Conservation (phyloP, 2,888 invertebrate species). For the Sinhomidia bicolor region DNA sequence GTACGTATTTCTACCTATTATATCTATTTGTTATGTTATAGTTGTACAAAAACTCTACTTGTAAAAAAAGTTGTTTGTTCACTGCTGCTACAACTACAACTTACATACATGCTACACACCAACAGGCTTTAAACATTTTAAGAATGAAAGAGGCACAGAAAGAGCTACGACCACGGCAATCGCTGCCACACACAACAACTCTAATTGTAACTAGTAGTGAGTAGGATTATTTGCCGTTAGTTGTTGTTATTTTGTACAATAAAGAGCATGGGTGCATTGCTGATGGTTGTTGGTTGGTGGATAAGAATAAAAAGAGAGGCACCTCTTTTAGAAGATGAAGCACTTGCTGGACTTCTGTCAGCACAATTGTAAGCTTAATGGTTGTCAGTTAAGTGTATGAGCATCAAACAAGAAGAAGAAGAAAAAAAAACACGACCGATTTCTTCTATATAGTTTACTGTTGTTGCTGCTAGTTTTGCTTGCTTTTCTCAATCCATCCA, state of each 20-base stretch:
- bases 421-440: conserved; percentile 38
- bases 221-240: conserved; percentile 46
- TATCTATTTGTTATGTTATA: neutral
- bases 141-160: conserved; percentile 40
- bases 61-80: conserved; percentile 27
- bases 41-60: neutral
- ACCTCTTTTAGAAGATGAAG: conserved; percentile 51
- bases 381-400: conserved; percentile 67
- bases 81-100: too few species aligned
- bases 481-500: conserved; percentile 54
- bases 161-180: conserved; percentile 70
- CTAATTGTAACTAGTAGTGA: conserved; percentile 71
- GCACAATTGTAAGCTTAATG: conserved; percentile 67
- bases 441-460: conserved; percentile 26
- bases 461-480: conserved; percentile 13
- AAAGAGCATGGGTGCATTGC: conserved; percentile 6
- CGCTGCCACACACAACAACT: conserved; percentile 67
- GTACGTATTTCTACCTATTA: neutral
- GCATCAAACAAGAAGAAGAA: conserved; percentile 41
- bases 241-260: conserved; percentile 42
- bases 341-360: conserved; percentile 59
- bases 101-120: conserved; percentile 22
- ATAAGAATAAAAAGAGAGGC: conserved; percentile 1
- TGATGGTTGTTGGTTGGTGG: neutral
- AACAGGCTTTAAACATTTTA: conserved; percentile 38